Conservation (phyloP, 2,113 vertebrate genomes). For the Neodon shergylaensis region DNA sequence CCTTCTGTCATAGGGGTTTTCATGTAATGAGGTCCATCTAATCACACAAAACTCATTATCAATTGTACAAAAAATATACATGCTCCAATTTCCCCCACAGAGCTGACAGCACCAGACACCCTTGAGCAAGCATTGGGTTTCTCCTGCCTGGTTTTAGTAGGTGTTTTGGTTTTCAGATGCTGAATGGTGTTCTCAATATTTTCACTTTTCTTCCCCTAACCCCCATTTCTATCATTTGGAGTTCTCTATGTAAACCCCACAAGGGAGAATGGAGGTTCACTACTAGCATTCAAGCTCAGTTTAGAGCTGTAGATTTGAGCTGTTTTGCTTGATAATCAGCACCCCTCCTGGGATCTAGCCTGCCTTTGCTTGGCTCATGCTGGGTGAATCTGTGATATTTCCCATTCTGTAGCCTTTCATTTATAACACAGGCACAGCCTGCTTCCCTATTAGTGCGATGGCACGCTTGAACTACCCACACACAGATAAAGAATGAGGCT, state of each 20-base stretch:
- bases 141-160: background rate
- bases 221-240: conserved; percentile 41
- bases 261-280: background rate
- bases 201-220: background rate
- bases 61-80: conserved; percentile 28
- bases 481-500: background rate
- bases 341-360: conserved; percentile 66
- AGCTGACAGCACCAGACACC: background rate
- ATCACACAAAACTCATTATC: background rate
- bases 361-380: conserved; percentile 3
- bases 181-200: background rate
- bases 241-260: conserved; percentile 32
- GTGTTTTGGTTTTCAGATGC: background rate
- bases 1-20: background rate
- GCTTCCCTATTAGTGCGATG: conserved; percentile 56
- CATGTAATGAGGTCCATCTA: background rate
- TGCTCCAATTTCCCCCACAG: background rate
- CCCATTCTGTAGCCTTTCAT: conserved; percentile 67
- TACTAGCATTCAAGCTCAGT: background rate
- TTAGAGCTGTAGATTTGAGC: conserved; percentile 47
- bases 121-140: background rate
- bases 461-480: conserved; percentile 56
- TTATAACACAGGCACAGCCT: conserved; percentile 74
- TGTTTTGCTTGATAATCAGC: conserved; percentile 71
- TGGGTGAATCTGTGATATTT: conserved; percentile 69